Evolutionary conservation across 2,888 invertebrate species (phyloP).

Genomic region (Eupelmus urozonus): DNA sequence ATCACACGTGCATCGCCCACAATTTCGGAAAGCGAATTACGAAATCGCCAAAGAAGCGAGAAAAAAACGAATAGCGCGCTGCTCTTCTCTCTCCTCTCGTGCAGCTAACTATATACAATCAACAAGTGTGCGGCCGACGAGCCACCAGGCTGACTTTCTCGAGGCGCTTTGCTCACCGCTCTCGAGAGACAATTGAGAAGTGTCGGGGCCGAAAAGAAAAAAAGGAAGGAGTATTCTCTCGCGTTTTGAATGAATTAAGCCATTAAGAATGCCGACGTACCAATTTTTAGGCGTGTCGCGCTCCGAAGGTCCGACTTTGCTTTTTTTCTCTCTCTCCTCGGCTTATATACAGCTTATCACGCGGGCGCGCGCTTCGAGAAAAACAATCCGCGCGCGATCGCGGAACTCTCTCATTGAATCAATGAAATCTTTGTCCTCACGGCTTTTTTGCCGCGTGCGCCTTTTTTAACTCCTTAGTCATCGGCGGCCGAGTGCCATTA

Average conservation of each 20-base stretch:
- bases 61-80: no score
- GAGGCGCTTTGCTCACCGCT: no score
- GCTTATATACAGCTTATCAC: no score
- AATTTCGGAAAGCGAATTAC: constrained; percentile 30
- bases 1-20: background rate
- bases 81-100: no score
- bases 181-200: constrained; percentile 24
- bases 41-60: no score
- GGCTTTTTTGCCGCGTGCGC: background rate
- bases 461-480: constrained; percentile 29
- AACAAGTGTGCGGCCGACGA: constrained; percentile 58
- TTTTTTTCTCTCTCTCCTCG: no score
- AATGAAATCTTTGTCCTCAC: constrained; percentile 27
- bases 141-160: constrained; percentile 38
- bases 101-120: constrained; percentile 36
- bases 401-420: constrained; percentile 4
- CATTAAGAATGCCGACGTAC: no score
- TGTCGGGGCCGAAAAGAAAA: constrained; percentile 5
- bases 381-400: background rate
- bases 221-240: background rate
- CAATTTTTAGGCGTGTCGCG: no score
- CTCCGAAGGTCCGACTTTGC: no score
- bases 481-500: background rate
- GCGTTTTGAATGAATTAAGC: no score
- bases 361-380: background rate